Evolutionary conservation across 2,797 vertebrate genomes (phyloP).

Genomic region (Sternotherus odoratus): DNA sequence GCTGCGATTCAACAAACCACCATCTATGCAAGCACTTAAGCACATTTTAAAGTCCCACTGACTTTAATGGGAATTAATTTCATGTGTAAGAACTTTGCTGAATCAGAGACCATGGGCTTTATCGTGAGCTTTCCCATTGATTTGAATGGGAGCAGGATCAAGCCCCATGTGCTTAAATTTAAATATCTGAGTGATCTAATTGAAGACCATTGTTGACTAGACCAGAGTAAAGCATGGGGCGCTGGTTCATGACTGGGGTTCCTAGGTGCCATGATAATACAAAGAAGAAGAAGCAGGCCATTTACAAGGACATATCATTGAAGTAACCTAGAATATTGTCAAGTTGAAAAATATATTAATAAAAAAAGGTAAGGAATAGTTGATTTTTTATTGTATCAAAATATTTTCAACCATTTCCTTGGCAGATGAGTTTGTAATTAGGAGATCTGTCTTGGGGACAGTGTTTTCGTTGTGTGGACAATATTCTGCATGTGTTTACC

Average conservation of each 20-base stretch:
- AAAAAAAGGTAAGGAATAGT: not conserved
- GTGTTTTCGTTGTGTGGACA: fast-evolving
- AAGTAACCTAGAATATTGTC: not conserved
- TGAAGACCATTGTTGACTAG: not conserved
- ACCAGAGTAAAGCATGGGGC: not conserved
- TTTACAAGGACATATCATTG: not conserved
- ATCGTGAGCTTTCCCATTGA: not conserved
- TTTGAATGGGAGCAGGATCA: not conserved
- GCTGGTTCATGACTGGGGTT: not conserved
- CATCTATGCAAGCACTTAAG: not conserved
- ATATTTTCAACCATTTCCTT: not conserved
- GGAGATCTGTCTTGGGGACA: not conserved
- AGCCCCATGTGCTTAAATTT: not conserved
- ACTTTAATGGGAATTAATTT: not conserved
- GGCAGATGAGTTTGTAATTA: not conserved
- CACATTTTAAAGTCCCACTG: not conserved
- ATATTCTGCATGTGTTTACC: not conserved
- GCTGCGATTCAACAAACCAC: not conserved
- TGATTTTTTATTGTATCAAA: not conserved
- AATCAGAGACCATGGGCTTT: not conserved
- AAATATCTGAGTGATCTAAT: not conserved
- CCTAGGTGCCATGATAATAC: not conserved
- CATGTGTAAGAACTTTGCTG: not conserved
- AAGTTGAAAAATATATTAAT: not conserved
- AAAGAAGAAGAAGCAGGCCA: not conserved